phyloP scores from a whole-genome alignment of 1,140 invertebrate species.

The Caenorhabditis inopinata region DNA sequence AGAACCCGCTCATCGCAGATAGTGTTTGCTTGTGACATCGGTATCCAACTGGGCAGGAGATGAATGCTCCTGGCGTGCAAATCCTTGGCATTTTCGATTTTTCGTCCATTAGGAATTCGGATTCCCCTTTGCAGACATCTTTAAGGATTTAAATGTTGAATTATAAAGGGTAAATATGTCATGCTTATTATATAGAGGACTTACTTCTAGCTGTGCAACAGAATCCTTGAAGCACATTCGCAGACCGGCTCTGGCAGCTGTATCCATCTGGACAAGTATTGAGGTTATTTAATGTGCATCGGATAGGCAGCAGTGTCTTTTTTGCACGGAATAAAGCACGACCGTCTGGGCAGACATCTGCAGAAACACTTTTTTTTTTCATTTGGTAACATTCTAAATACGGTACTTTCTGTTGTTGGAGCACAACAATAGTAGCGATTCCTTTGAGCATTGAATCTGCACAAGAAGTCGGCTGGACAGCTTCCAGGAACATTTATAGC shows the following conservation, averaged over 20 bases:
- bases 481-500: constrained; percentile 61
- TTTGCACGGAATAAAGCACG: constrained; percentile 54
- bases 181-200: constrained; percentile 31
- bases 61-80: constrained; percentile 61
- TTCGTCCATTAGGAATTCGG: constrained; percentile 60
- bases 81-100: constrained; percentile 61
- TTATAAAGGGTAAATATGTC: neutral
- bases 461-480: constrained; percentile 59
- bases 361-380: constrained; percentile 33
- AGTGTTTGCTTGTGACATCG: constrained; percentile 51
- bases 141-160: neutral
- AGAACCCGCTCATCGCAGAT: constrained; percentile 51
- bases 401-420: constrained; percentile 55
- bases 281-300: constrained; percentile 52
- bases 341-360: constrained; percentile 61
- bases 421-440: constrained; percentile 65
- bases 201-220: constrained; percentile 56
- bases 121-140: constrained; percentile 58
- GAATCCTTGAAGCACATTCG: constrained; percentile 55
- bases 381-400: neutral
- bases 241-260: constrained; percentile 41
- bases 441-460: constrained; percentile 54
- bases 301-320: constrained; percentile 57
- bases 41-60: constrained; percentile 55
- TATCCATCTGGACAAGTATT: constrained; percentile 49